Evolutionary conservation across 2,888 invertebrate species (phyloP), one percentile per base, ranked within the genome.

Genomic region (Bimastos eiseni): DNA sequence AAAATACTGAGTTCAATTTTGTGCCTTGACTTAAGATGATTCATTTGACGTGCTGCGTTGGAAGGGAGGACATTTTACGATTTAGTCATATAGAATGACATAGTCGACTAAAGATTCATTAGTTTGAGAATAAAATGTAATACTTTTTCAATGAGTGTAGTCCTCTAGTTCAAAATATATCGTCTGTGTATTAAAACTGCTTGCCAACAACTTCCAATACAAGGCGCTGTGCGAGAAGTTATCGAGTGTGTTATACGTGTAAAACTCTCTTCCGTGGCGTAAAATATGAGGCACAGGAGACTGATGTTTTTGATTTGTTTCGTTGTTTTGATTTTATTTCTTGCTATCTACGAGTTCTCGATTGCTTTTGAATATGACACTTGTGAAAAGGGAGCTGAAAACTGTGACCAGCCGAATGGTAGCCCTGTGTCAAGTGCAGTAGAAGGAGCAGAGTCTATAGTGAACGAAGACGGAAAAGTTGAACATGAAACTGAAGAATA

Each of bases 341-440:
- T 86, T 37, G 36, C 86, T 37, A 36, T 86, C 24, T 86, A 86
- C 34, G 86, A 86, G 86, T 86, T 86, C 37, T 36, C 86, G 34
- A 37, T 5, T 37, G 37, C 36, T 86, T 86, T 86, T 37, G 37
- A 86, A 6, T 4, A 19, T 17, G 86, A 24, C 37, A 36, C 37
- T 8, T 86, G 86, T 24, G 86, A 86, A 24, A 86, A 86, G 37
- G 37, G 37, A 34, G 86, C 17, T 37, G 86, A 86, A 34, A 33
- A 86, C 8, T 86, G 86, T 37, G 37, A 86, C 86, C 86, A 24
- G 24, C 37, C 34, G 33, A 36, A 34, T 37, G 86, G 36, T 36
- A 36, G 21, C 36, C 34, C 86, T 86, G 86, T 86, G 86, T 37
- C 36, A 37, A 37, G 24, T 36, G 86, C 36, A 34, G 86, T 34